phyloP scores from a whole-genome alignment of 2,797 vertebrate species.

The Cetoscarus ocellatus region DNA sequence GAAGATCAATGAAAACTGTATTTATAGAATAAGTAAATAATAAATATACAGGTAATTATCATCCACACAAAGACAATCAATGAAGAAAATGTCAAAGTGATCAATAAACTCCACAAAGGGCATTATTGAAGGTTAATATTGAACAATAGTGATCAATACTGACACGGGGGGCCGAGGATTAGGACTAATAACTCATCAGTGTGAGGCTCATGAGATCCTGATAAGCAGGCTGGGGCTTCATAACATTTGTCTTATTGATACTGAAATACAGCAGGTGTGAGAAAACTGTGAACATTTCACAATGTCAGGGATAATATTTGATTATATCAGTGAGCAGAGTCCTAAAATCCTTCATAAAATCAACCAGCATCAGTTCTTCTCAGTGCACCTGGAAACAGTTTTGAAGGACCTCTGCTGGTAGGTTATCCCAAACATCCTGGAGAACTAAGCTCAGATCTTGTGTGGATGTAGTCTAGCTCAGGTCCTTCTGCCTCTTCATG shows the following conservation, averaged over 20 bases:
- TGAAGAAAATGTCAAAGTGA: slow-evolving; percentile 27
- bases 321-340: too few species aligned
- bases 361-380: too few species aligned
- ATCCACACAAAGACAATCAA: slow-evolving; percentile 16
- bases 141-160: slow-evolving; percentile 12
- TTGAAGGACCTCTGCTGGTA: too few species aligned
- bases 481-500: too few species aligned
- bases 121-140: slow-evolving; percentile 7
- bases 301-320: too few species aligned
- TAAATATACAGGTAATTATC: slow-evolving; percentile 7
- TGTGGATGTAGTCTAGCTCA: too few species aligned
- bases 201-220: not conserved
- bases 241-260: not conserved
- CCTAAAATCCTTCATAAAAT: too few species aligned
- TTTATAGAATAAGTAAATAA: not conserved
- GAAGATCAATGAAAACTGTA: not conserved
- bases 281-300: too few species aligned
- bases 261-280: too few species aligned
- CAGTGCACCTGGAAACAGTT: too few species aligned
- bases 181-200: not conserved
- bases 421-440: too few species aligned
- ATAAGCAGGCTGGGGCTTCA: not conserved
- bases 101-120: slow-evolving; percentile 21
- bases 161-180: not conserved
- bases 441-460: too few species aligned